Percentiles rank a stretch among this genome's conserved stretches.
Evolutionary conservation across 92 coral and sea anemone genomes (phyloP).

Genomic region (Scolanthus callimorphus): DNA sequence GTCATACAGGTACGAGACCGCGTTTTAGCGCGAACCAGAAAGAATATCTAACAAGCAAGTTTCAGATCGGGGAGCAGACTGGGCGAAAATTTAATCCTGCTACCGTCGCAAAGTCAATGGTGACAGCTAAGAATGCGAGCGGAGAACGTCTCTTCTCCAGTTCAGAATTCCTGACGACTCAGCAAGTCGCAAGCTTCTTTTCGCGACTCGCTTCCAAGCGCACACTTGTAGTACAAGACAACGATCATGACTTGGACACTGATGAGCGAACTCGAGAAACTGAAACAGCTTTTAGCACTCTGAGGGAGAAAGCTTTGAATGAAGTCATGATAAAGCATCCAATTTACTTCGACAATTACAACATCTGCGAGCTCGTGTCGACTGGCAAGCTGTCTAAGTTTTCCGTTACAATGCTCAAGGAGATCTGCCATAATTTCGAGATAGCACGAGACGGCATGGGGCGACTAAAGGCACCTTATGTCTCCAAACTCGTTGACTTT

Average conservation of each 20-base stretch:
- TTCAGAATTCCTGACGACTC: constrained; percentile 33
- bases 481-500: no score
- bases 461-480: no score
- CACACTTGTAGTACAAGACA: constrained; percentile 10
- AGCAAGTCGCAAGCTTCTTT: constrained; percentile 41
- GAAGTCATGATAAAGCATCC: constrained; percentile 48
- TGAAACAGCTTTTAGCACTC: constrained; percentile 19
- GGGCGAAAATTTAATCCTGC: constrained; percentile 47
- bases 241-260: neutral
- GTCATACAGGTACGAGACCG: constrained; percentile 17
- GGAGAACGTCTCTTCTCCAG: constrained; percentile 44
- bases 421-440: no score
- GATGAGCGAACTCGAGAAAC: constrained; percentile 16
- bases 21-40: constrained; percentile 49
- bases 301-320: constrained; percentile 13
- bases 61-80: constrained; percentile 49
- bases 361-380: constrained; percentile 35
- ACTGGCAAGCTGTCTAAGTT: no score
- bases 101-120: constrained; percentile 44
- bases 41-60: constrained; percentile 36
- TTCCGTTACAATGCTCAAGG: no score
- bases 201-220: constrained; percentile 48
- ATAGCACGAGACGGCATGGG: no score
- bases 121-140: constrained; percentile 44
- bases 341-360: constrained; percentile 28